Evolutionary conservation across 1,140 invertebrate species (phyloP).

Genomic region (Lepidostoma basale): DNA sequence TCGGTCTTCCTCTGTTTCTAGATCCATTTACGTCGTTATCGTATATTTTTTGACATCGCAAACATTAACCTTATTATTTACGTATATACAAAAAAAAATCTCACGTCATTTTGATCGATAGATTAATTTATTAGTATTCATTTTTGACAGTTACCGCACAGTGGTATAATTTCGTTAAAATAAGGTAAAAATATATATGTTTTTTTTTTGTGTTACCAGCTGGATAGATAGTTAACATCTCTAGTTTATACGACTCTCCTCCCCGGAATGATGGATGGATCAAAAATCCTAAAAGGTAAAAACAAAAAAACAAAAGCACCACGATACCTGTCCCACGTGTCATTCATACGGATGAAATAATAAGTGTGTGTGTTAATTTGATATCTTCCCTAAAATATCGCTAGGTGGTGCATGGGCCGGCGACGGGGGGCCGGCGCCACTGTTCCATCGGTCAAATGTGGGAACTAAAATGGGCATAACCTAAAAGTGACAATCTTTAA

Average conservation of each 20-base stretch:
- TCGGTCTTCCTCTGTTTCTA: too few species aligned
- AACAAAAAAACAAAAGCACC: neutral
- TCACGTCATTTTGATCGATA: neutral
- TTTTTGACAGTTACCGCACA: neutral
- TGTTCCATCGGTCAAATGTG: slow-evolving; percentile 12
- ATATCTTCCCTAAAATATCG: slow-evolving; percentile 12
- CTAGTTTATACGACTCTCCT: neutral
- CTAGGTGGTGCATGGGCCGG: neutral
- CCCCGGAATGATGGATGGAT: slow-evolving; percentile 13
- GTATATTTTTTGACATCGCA: too few species aligned
- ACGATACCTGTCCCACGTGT: neutral
- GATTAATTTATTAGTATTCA: too few species aligned
- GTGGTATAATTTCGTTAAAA: neutral
- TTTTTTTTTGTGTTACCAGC: slow-evolving; percentile 10
- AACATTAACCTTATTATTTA: too few species aligned
- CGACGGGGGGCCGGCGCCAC: slow-evolving; percentile 6
- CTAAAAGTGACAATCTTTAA: too few species aligned
- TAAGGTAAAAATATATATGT: neutral
- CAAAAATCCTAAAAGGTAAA: neutral
- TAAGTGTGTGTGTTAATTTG: slow-evolving; percentile 11
- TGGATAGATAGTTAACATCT: neutral
- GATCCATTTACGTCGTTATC: too few species aligned
- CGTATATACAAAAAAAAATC: too few species aligned
- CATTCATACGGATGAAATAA: slow-evolving; percentile 12
- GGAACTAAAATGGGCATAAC: too few species aligned